phyloP scores from a whole-genome alignment of 2,113 vertebrate species.

The Dicrurus megarhynchus region DNA sequence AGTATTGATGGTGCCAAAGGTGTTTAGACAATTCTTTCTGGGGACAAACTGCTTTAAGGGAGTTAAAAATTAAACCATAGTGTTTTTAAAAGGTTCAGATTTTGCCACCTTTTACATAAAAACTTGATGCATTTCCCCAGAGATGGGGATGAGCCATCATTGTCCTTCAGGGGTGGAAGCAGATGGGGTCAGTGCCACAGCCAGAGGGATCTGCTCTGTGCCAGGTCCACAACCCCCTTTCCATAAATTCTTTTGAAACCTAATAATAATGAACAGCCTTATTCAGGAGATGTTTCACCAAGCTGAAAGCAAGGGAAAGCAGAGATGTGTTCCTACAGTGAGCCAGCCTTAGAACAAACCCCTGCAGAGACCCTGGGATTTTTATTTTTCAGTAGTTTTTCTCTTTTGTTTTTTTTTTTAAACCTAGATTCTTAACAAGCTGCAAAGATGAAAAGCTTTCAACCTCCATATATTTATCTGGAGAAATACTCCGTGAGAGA shows the following conservation, averaged over 20 bases:
- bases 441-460: neutral
- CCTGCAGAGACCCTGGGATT: neutral
- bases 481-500: neutral
- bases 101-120: neutral
- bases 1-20: fast-evolving
- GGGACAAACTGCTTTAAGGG: neutral
- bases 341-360: neutral
- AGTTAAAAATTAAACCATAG: neutral
- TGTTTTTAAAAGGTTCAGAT: neutral
- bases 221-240: no score
- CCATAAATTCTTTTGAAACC: neutral
- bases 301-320: neutral
- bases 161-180: neutral
- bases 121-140: neutral
- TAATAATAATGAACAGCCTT: neutral
- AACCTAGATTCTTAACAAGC: neutral
- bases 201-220: neutral
- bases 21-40: neutral
- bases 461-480: neutral
- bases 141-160: neutral
- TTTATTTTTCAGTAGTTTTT: neutral
- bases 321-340: neutral
- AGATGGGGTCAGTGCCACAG: neutral
- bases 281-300: neutral
- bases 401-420: neutral